Conservation (phyloP, 2,797 vertebrate genomes). For the Hyperoplus lanceolatus region DNA sequence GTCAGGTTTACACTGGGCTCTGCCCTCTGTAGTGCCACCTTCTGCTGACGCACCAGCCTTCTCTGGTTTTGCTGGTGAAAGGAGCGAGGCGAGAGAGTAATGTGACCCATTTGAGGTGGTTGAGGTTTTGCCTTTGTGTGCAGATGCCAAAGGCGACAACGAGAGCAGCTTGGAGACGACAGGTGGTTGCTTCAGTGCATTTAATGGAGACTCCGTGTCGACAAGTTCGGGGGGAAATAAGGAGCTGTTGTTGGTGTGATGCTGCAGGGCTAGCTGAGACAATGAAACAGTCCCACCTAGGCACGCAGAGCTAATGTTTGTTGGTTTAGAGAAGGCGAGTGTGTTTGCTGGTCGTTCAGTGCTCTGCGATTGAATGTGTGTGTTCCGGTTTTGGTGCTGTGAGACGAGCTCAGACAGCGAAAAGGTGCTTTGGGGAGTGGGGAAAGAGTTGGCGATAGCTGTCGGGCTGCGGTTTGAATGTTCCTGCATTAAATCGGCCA, state of each 20-base stretch:
- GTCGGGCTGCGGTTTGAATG: conserved; percentile 84
- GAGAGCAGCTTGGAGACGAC: conserved; percentile 82
- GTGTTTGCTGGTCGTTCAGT: background rate
- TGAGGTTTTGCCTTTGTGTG: conserved; percentile 79
- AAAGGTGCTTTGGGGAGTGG: conserved; percentile 68
- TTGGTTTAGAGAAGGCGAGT: conserved; percentile 21
- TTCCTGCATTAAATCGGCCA: conserved; percentile 92
- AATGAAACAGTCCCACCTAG: conserved; percentile 75
- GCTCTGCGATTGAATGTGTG: conserved; percentile 28
- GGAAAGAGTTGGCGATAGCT: conserved; percentile 68
- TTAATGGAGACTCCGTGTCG: conserved; percentile 45
- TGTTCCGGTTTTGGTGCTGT: conserved; percentile 66
- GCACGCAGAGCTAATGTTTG: conserved; percentile 17
- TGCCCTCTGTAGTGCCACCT: conserved; percentile 20
- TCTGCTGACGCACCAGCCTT: conserved; percentile 39
- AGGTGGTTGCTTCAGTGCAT: conserved; percentile 58
- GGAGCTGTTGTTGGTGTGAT: conserved; percentile 56
- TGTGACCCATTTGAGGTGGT: conserved; percentile 72
- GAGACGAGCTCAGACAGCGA: conserved; percentile 71
- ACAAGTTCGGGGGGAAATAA: conserved; percentile 10
- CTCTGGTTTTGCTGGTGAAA: conserved; percentile 72
- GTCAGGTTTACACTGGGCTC: conserved; percentile 29
- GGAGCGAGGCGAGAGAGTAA: conserved; percentile 64
- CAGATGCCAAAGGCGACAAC: conserved; percentile 85
- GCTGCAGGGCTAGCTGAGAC: conserved; percentile 81